These are phyloP conservation scores for Neosilurus hyrtlii DNA, from an alignment of 2,797 vertebrate genomes.

Conservation along the genomic window DNA sequence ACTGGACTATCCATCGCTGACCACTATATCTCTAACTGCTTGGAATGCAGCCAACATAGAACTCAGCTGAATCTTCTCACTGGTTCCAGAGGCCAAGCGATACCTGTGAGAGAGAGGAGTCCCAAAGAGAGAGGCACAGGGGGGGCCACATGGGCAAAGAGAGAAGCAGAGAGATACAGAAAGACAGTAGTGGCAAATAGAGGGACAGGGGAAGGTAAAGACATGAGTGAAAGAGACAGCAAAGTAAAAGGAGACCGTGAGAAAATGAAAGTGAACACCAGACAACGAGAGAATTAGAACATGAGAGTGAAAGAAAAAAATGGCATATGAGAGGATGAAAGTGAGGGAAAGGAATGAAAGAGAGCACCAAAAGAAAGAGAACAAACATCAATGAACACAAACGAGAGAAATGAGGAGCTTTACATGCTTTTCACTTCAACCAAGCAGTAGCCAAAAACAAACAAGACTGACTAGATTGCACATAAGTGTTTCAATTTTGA, in stretches of 20 bases:
- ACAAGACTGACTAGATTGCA: too few relatives aligned
- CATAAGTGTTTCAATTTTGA: too few relatives aligned
- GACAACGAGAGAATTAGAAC: not conserved
- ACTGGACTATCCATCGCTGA: slow-evolving; percentile 77
- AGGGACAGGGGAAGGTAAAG: not conserved
- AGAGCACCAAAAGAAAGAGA: too few relatives aligned
- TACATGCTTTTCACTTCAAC: too few relatives aligned
- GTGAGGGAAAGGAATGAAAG: not conserved
- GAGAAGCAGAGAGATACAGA: fast-evolving
- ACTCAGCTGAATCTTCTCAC: slow-evolving; percentile 95
- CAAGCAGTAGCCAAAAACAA: too few relatives aligned
- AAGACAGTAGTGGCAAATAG: not conserved
- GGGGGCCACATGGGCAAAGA: too few relatives aligned
- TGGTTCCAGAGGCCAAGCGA: slow-evolving; percentile 87
- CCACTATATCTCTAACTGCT: slow-evolving; percentile 88
- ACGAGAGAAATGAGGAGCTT: not conserved
- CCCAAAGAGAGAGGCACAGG: not conserved
- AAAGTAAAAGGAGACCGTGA: not conserved
- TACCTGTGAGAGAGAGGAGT: slow-evolving; percentile 69
- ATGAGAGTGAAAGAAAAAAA: not conserved
- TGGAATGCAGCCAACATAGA: slow-evolving; percentile 95
- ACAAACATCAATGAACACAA: not conserved
- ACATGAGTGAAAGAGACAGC: not conserved
- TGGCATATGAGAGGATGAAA: not conserved
- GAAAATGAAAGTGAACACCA: not conserved